Conservation (phyloP, 2,113 vertebrate species). For the Mola mola region DNA sequence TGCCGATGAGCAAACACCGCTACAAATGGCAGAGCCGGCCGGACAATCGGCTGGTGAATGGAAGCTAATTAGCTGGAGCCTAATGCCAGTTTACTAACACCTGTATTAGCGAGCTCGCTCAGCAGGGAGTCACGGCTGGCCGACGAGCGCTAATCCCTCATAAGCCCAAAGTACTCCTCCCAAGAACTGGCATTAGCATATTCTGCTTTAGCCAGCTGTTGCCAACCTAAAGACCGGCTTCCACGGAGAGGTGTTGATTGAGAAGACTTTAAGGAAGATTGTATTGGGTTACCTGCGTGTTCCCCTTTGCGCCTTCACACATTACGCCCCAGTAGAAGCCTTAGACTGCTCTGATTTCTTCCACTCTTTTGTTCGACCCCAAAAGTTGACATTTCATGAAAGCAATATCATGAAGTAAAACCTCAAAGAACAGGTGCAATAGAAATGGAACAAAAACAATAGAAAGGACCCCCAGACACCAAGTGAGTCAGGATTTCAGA, state of each 20-base stretch:
- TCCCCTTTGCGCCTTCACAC: not conserved
- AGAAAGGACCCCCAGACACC: too few species aligned
- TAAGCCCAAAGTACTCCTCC: constrained; percentile 84
- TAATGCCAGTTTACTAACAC: constrained; percentile 93
- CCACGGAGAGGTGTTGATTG: constrained; percentile 67
- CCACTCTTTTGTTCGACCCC: not conserved
- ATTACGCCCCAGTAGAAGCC: not conserved
- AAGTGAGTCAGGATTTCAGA: too few species aligned
- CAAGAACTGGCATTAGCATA: constrained; percentile 87
- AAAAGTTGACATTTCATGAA: not conserved
- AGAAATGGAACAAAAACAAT: not conserved
- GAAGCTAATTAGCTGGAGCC: constrained; percentile 84
- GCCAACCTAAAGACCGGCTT: constrained; percentile 74
- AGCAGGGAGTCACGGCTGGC: constrained; percentile 83
- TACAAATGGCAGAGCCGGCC: constrained; percentile 83
- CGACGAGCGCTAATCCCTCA: constrained; percentile 91
- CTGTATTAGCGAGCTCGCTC: constrained; percentile 89
- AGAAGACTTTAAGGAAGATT: not conserved
- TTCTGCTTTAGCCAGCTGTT: constrained; percentile 86
- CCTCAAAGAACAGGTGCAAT: not conserved
- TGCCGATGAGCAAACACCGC: constrained; percentile 80
- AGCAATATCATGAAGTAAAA: not conserved
- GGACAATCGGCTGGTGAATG: constrained; percentile 84
- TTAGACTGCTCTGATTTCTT: not conserved
- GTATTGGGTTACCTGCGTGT: constrained; percentile 10